These are phyloP conservation scores for Siniperca chuatsi DNA, from an alignment of 2,113 vertebrate genomes.

Conservation along the genomic window DNA sequence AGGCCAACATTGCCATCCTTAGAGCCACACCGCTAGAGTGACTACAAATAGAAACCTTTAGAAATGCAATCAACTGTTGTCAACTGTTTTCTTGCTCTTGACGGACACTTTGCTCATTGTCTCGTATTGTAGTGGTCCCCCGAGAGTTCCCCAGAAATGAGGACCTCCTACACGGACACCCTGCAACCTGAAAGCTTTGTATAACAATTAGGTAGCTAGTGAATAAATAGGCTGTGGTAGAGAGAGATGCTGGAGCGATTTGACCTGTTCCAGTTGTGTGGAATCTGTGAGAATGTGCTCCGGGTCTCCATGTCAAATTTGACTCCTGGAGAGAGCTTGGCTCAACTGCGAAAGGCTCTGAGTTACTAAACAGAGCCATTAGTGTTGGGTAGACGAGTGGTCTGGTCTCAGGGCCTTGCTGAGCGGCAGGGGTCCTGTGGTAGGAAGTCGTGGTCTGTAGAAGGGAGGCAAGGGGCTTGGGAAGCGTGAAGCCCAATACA, in stretches of 20 bases:
- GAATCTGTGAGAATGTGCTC: constrained; percentile 60
- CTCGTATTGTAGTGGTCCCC: background rate
- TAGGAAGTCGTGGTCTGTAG: constrained; percentile 70
- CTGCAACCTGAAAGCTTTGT: constrained; percentile 5
- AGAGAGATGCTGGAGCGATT: constrained; percentile 18
- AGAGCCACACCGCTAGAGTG: background rate
- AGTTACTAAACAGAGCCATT: constrained; percentile 73
- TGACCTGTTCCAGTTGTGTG: constrained; percentile 48
- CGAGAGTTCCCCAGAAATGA: background rate
- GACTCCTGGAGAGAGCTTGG: constrained; percentile 61
- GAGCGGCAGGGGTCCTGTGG: constrained; percentile 67
- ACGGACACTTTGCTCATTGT: background rate
- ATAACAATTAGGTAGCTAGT: constrained; percentile 4
- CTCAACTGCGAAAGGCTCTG: constrained; percentile 49
- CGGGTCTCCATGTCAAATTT: constrained; percentile 58
- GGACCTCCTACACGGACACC: background rate
- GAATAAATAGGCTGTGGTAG: constrained; percentile 20
- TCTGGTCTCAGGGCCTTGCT: constrained; percentile 61
- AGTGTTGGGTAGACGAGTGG: constrained; percentile 61
- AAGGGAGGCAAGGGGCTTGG: constrained; percentile 56
- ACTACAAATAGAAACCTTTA: background rate
- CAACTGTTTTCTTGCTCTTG: background rate
- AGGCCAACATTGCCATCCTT: background rate
- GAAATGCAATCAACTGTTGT: background rate
- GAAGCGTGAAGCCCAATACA: constrained; percentile 73